phyloP scores from a whole-genome alignment of 2,113 vertebrate genomes.

The Alaudala cheleensis region DNA sequence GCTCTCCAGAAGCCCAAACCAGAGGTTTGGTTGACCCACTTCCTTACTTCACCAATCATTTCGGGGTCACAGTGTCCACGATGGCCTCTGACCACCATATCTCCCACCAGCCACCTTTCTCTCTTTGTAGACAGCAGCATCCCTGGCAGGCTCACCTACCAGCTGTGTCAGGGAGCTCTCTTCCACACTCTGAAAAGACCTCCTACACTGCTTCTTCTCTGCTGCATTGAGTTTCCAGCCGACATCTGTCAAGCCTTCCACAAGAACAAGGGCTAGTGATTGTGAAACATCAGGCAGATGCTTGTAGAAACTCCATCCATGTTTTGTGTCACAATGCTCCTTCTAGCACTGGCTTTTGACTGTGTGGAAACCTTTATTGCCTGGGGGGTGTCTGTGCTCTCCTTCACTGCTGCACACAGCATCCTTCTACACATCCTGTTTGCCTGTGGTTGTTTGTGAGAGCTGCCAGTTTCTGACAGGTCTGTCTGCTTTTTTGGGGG shows the following conservation, averaged over 20 bases:
- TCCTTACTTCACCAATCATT: background rate
- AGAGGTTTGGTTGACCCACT: background rate
- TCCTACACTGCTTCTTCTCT: background rate
- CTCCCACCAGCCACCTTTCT: accelerated
- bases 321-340: background rate
- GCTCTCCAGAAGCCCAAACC: accelerated
- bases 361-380: background rate
- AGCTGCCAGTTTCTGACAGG: background rate
- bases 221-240: background rate
- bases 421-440: background rate
- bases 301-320: background rate
- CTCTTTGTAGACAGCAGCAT: background rate
- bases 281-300: background rate
- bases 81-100: background rate
- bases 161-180: background rate
- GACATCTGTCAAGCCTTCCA: background rate
- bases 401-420: background rate
- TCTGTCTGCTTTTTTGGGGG: background rate
- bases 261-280: background rate
- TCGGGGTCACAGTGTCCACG: background rate
- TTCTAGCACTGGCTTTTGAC: background rate
- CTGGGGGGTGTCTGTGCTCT: background rate
- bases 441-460: accelerated
- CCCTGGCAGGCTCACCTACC: too few species aligned
- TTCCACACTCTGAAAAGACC: background rate